Percentiles rank a stretch among this genome's conserved stretches.
Conservation (phyloP, 1,140 invertebrate genomes). For the Diploscapter pachys region DNA sequence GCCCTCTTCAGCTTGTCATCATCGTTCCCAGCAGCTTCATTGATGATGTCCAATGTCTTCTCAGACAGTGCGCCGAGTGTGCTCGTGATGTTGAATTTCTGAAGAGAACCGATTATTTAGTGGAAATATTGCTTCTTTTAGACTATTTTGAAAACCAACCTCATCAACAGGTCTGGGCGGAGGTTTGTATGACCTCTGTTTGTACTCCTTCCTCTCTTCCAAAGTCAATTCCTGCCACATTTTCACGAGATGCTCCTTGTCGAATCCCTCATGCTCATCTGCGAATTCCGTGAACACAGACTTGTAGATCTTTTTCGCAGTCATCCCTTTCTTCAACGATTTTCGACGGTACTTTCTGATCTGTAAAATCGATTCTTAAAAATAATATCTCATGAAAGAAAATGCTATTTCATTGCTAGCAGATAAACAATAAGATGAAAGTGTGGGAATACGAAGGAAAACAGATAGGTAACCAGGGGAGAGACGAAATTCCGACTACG, state of each 20-base stretch:
- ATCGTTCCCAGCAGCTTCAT: constrained; percentile 27
- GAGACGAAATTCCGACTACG: no score
- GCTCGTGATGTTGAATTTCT: constrained; percentile 30
- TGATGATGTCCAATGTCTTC: constrained; percentile 45
- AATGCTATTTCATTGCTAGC: background rate
- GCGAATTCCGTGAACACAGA: constrained; percentile 37
- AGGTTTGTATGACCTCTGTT: background rate
- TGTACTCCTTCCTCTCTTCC: constrained; percentile 27
- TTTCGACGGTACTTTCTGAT: constrained; percentile 34
- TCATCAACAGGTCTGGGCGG: constrained; percentile 36
- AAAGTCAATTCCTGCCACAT: constrained; percentile 34
- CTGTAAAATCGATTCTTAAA: constrained; percentile 22
- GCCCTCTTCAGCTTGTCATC: constrained; percentile 35
- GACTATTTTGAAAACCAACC: constrained; percentile 5
- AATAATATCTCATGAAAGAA: background rate
- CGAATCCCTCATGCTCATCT: constrained; percentile 12
- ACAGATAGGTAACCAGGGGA: no score
- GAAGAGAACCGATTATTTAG: constrained; percentile 3
- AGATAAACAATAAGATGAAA: no score
- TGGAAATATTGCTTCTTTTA: background rate
- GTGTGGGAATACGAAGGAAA: no score
- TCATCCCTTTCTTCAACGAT: background rate
- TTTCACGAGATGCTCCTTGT: constrained; percentile 27
- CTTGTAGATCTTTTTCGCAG: constrained; percentile 23
- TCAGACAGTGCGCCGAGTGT: constrained; percentile 54